Evolutionary conservation across 2,797 vertebrate species (phyloP).

Genomic region (Hyperoplus lanceolatus): DNA sequence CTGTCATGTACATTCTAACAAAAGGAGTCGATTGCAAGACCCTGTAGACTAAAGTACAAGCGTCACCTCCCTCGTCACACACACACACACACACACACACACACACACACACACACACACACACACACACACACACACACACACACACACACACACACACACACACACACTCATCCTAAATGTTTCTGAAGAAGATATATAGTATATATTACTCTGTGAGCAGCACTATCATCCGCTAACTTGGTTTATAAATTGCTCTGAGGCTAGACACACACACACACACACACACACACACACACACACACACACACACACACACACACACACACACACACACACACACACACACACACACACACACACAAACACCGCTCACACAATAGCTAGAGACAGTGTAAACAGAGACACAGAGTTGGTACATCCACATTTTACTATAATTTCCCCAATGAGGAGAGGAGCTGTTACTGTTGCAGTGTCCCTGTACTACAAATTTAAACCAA

Average conservation of each 20-base stretch:
- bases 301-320: no score
- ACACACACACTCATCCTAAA: no score
- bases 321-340: no score
- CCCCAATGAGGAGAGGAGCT: slow-evolving; percentile 31
- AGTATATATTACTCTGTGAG: slow-evolving; percentile 23
- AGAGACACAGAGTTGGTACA: slow-evolving; percentile 41
- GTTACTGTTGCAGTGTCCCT: slow-evolving; percentile 34
- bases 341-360: no score
- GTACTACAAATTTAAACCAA: slow-evolving; percentile 23
- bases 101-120: no score
- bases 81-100: no score
- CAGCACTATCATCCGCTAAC: slow-evolving; percentile 36
- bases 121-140: no score
- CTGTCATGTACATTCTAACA: slow-evolving; percentile 13
- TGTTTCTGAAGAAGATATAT: slow-evolving; percentile 14
- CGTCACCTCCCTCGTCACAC: slow-evolving; percentile 13
- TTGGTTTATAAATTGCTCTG: slow-evolving; percentile 44
- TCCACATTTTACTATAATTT: slow-evolving; percentile 54
- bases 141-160: no score
- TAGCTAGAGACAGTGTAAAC: no score
- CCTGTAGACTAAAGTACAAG: not conserved
- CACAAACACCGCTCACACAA: no score
- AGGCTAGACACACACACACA: not conserved
- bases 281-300: no score
- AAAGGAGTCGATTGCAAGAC: not conserved